These are phyloP conservation scores for Balanococcus diminutus DNA, from an alignment of 2,888 invertebrate species.

Conservation along the genomic window DNA sequence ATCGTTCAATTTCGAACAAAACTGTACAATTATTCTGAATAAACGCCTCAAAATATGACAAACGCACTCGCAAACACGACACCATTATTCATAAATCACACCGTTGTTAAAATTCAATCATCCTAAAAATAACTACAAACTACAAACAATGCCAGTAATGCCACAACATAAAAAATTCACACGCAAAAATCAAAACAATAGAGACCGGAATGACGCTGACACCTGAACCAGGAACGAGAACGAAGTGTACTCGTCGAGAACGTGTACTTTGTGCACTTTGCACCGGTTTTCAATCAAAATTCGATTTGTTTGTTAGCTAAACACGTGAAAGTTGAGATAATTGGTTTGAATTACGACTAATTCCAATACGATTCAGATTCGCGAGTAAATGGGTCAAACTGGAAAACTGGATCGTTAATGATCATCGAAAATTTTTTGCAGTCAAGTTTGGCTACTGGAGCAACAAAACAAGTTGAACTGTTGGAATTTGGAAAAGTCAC, in stretches of 20 bases:
- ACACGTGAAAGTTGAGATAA: background rate
- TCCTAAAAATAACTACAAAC: background rate
- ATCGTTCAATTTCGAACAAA: background rate
- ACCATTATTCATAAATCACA: background rate
- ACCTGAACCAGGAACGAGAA: background rate
- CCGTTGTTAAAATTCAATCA: background rate
- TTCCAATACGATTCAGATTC: too few relatives aligned
- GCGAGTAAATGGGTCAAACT: too few relatives aligned
- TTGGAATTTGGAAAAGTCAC: too few relatives aligned
- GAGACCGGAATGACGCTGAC: background rate
- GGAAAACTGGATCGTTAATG: too few relatives aligned
- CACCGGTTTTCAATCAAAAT: background rate
- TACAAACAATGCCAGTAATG: background rate
- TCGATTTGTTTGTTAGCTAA: background rate
- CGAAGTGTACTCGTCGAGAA: background rate
- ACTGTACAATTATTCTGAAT: background rate
- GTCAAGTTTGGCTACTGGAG: too few relatives aligned
- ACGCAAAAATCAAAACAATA: background rate
- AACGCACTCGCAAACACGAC: background rate
- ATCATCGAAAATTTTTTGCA: too few relatives aligned
- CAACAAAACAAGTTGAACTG: too few relatives aligned
- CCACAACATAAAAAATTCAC: background rate
- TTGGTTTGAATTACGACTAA: too few relatives aligned
- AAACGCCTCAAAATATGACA: too few relatives aligned
- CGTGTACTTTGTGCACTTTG: background rate